Evolutionary conservation across 2,888 invertebrate genomes (phyloP), one percentile per base, ranked within the genome.

Genomic region (Orgyia antiqua): DNA sequence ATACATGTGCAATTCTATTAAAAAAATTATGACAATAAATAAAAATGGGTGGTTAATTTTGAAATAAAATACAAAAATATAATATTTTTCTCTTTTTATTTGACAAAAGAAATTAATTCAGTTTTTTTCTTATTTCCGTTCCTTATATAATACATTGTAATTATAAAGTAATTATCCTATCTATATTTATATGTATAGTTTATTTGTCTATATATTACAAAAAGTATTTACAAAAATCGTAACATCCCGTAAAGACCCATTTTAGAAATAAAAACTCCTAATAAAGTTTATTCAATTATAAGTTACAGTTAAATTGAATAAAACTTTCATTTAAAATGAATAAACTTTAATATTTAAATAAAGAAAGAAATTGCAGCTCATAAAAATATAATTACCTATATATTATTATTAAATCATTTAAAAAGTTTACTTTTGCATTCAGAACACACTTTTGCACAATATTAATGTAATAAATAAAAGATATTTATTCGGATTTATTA

Each of bases 41-140:
- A n/a, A n/a, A n/a, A n/a, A n/a, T n/a, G n/a, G n/a, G n/a, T n/a
- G n/a, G n/a, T n/a, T n/a, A n/a, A n/a, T n/a, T n/a, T n/a, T 10
- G 7, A 23, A 23, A 10, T 23, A 23, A 24, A 13, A 24, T n/a
- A 24, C 12, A 62, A 72, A 74, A 62, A 67, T 52, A 49, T 50
- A 51, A 62, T 68, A 56, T 76, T 79, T 80, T 75, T 61, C 67
- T 73, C 63, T 77, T 82, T 80, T 86, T 83, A 80, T 83, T 84
- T 77, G 84, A 83, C 83, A 83, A 86, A 82, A 83, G 79, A 80
- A 82, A 83, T 83, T 76, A 74, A 80, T 84, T 82, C 77, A 80
- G 62, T 78, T 78, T 77, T 79, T 76, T 70, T 69, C 72, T 74
- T 72, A 71, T 76, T 78, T 77, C 74, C 51, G 78, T 82, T 78